Evolutionary conservation across 2,113 vertebrate species (phyloP).

Genomic region (Epinephelus moara): DNA sequence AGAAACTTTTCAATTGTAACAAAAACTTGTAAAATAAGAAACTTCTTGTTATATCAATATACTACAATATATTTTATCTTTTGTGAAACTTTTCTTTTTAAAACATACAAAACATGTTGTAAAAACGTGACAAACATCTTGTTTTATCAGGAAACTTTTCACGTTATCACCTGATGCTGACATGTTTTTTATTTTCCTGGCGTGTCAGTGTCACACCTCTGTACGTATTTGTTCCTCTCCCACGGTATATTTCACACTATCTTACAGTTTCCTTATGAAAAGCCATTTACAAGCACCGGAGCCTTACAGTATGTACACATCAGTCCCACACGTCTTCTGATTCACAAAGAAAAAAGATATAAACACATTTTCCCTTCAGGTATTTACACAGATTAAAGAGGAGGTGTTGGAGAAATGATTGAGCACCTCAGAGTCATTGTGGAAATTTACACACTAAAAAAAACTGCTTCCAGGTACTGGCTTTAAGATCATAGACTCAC

Average conservation of each 20-base stretch:
- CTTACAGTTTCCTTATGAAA: constrained; percentile 59
- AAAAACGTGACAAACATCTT: too few species aligned
- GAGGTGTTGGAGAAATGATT: constrained; percentile 58
- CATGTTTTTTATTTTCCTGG: too few species aligned
- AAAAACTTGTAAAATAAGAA: too few species aligned
- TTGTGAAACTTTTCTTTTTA: too few species aligned
- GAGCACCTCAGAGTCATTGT: constrained; percentile 65
- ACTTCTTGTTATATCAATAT: too few species aligned
- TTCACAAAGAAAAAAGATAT: constrained; percentile 43
- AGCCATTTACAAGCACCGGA: constrained; percentile 76
- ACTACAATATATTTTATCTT: too few species aligned
- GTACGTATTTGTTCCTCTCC: not conserved
- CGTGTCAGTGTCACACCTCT: too few species aligned
- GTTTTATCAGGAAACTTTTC: too few species aligned
- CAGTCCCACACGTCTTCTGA: constrained; percentile 32
- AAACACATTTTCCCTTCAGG: constrained; percentile 50
- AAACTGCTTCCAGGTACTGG: constrained; percentile 61
- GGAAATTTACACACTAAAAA: constrained; percentile 49
- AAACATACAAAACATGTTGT: too few species aligned
- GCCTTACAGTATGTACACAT: constrained; percentile 72
- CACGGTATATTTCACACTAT: constrained; percentile 67
- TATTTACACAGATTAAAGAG: constrained; percentile 69
- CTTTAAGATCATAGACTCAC: constrained; percentile 50
- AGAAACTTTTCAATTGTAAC: too few species aligned
- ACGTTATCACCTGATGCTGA: too few species aligned